Base-by-base conservation (phyloP, 2,113 vertebrate genomes). In the Garra rufa region DNA sequence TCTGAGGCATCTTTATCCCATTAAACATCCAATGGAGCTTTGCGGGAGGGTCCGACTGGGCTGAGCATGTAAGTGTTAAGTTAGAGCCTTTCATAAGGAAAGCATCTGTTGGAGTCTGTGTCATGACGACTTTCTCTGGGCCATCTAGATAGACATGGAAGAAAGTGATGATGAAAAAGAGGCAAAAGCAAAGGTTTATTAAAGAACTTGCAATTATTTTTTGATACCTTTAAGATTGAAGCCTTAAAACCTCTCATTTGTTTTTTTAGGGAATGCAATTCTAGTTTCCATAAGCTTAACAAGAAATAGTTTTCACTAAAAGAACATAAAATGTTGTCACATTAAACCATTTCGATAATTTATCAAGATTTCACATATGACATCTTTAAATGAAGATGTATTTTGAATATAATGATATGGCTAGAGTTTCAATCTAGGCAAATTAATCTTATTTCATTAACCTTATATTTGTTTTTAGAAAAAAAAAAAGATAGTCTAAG, bases 11-110 rank as follows among this genome's bases (percentile, higher is more conserved):
- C 24, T 0, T 0, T 0, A 0, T 1, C 1, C 71, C 10, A 30
- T 89, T 82, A 6, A 80, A 80, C 81, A 81, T 83, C 94, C 93
- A 94, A 0, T 0, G 19, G 82, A 92, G 81, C 61, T n/a, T 9
- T n/a, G 93, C 92, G 0, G 86, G 3, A 0, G 94, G 94, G 46
- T 7, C 73, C 76, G 94, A 95, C 4, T 0, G 0, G 6, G 91
- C 63, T 0, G 88, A 86, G 69, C 94, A 95, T 1, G 86, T 46
- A 59, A 95, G 57, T 28, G n/a, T 93, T 83, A 94, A 75, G 81
- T 82, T 63, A 8, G 90, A 88, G 1, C 88, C 88, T 21, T 86
- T 44, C 10, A 0, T 2, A 9, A 92, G 3, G 44, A 78, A 67
- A 2, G 1, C 0, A 0, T 14, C 4, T 1, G 6, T 0, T 0